phyloP scores from a whole-genome alignment of 37 sponge, comb jelly and placozoan genomes.

The Mnemiopsis leidyi region DNA sequence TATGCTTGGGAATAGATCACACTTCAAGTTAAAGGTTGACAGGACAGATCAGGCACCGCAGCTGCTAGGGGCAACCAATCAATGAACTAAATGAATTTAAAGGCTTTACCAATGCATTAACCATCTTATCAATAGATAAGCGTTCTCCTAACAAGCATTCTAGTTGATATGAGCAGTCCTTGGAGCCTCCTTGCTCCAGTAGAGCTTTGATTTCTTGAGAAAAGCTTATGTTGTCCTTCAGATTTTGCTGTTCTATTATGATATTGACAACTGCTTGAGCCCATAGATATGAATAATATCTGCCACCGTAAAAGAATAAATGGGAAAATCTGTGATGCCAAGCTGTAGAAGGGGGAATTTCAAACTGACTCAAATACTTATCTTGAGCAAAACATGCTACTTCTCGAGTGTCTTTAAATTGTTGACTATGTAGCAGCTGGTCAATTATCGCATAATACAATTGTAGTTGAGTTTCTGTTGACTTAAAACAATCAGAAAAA shows the following conservation, averaged over 20 bases:
- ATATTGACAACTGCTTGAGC: conserved; percentile 80
- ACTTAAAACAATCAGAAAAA: neutral
- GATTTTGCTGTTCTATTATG: conserved; percentile 22
- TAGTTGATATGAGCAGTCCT: neutral
- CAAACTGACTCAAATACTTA: neutral
- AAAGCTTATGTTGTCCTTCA: neutral
- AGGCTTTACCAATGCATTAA: conserved; percentile 1
- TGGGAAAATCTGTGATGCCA: conserved; percentile 84
- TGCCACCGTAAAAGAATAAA: conserved; percentile 79
- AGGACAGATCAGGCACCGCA: no score
- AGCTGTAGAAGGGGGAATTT: conserved; percentile 45
- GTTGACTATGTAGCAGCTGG: conserved; percentile 64
- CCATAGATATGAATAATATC: conserved; percentile 95
- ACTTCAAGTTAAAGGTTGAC: no score
- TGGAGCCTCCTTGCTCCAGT: neutral
- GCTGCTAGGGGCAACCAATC: no score
- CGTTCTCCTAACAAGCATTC: neutral
- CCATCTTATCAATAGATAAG: neutral
- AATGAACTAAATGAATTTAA: neutral
- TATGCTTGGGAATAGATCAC: no score
- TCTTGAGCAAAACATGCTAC: neutral
- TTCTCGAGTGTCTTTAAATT: conserved; percentile 60
- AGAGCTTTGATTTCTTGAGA: neutral
- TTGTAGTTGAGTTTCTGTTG: neutral
- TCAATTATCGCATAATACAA: conserved; percentile 66